These are phyloP conservation scores for Hylaeus anthracinus DNA, from an alignment of 1,140 invertebrate genomes.

Conservation along the genomic window DNA sequence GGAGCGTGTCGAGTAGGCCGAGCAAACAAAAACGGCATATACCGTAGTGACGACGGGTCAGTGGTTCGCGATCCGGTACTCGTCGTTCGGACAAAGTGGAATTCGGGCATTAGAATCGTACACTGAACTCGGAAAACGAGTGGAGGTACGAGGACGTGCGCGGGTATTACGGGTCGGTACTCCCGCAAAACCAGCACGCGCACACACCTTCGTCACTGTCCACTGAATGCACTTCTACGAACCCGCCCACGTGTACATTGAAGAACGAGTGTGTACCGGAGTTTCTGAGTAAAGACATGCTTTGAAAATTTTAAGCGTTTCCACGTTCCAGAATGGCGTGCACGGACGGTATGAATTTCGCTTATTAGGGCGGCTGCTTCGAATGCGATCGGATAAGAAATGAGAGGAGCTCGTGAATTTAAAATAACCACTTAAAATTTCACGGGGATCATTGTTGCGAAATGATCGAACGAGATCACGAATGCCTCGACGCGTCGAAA, in stretches of 20 bases:
- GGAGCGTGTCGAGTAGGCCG: neutral
- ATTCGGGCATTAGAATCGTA: constrained; percentile 54
- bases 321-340: neutral
- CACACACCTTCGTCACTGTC: constrained; percentile 26
- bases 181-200: constrained; percentile 16
- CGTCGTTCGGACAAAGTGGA: constrained; percentile 38
- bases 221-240: neutral
- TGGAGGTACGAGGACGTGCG: neutral
- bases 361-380: neutral
- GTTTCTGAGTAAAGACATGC: neutral
- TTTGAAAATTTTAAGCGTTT: neutral
- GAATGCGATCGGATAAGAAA: neutral
- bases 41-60: constrained; percentile 24
- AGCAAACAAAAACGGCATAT: constrained; percentile 9
- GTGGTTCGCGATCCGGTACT: constrained; percentile 40
- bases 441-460: neutral
- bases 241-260: neutral
- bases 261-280: neutral
- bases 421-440: neutral
- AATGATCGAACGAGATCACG: too few species aligned
- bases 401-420: neutral
- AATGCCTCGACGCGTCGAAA: neutral
- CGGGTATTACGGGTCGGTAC: constrained; percentile 17
- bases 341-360: neutral
- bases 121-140: constrained; percentile 20